Base-by-base conservation (phyloP, 2,113 vertebrate genomes). In the Myrmophylax atrothorax region DNA sequence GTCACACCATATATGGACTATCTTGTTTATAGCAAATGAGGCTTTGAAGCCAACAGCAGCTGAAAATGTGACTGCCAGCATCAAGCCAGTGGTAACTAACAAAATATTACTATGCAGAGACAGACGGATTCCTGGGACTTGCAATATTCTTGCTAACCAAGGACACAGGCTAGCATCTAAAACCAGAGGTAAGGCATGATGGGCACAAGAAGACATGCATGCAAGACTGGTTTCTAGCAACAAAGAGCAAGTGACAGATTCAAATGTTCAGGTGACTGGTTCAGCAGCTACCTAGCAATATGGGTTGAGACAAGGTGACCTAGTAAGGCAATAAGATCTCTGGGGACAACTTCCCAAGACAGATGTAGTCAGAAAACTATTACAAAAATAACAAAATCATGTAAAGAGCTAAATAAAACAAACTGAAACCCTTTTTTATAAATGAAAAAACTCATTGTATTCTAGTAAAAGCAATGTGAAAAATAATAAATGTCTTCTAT, bases 11-110 rank as follows among this genome's bases (percentile, higher is more conserved):
- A 42, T 52, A 73, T 31, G 33, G 88, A 68, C 73, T 80, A 42
- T 38, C 66, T 82, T 95, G 88, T 90, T 94, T 89, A 76, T 47
- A 81, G 76, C 75, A 96, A 87, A 81, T 56, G 79, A 89, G 79
- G 74, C 42, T 91, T 47, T 79, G 70, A 89, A 95, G 85, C 49
- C 85, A 88, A 79, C 47, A 84, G 31, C 80, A 72, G 64, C 69
- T 93, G 83, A 93, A 90, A 92, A 85, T 73, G 38, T 47, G 58
- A 79, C n/a, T 76, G 67, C 31, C 69, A 92, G 70, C 82, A 47
- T 59, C 53, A 67, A 86, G 37, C 33, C 38, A 38, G 64, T 52
- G 44, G 59, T 47, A 93, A 31, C 55, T 81, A 92, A 86, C 49
- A 9, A 68, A 64, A 31, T 64, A 72, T 23, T 78, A 5, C 31